Evolutionary conservation across 2,797 vertebrate species (phyloP).

Genomic region (Mastacembelus armatus): DNA sequence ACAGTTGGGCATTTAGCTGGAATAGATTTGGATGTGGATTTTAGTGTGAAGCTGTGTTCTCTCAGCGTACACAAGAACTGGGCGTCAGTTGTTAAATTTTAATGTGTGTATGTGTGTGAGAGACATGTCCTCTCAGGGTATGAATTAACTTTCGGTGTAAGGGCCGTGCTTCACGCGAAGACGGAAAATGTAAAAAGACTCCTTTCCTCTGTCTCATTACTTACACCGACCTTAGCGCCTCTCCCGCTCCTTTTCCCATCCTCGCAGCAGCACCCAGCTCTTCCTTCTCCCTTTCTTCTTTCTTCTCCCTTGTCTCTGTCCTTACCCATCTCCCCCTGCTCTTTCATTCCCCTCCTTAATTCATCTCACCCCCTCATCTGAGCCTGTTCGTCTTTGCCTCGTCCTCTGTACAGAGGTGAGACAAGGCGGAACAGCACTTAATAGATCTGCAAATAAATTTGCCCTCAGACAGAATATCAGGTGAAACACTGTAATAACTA

Average conservation of each 20-base stretch:
- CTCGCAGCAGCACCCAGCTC: neutral
- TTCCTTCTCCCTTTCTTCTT: neutral
- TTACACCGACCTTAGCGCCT: conserved; percentile 35
- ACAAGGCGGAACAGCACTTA: conserved; percentile 1
- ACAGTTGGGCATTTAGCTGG: conserved; percentile 10
- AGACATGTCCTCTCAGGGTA: conserved; percentile 46
- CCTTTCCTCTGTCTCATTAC: conserved; percentile 50
- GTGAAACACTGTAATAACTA: neutral
- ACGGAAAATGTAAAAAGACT: conserved; percentile 54
- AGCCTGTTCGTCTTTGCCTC: conserved; percentile 12
- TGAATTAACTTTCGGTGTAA: conserved; percentile 58
- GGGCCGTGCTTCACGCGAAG: conserved; percentile 62
- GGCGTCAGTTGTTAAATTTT: conserved; percentile 8
- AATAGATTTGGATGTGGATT: conserved; percentile 21
- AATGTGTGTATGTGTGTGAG: conserved; percentile 24
- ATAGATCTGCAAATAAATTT: no score
- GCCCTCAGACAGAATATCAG: neutral
- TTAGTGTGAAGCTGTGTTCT: conserved; percentile 11
- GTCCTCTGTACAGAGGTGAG: conserved; percentile 11
- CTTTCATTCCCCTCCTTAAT: conserved; percentile 9
- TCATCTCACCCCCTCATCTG: conserved; percentile 10
- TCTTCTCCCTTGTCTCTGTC: no score
- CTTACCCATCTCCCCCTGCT: neutral
- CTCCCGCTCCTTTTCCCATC: conserved; percentile 1
- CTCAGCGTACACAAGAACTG: conserved; percentile 15